phyloP scores from a whole-genome alignment of 2,797 vertebrate species.

The Schizopygopsis pylzovi region DNA sequence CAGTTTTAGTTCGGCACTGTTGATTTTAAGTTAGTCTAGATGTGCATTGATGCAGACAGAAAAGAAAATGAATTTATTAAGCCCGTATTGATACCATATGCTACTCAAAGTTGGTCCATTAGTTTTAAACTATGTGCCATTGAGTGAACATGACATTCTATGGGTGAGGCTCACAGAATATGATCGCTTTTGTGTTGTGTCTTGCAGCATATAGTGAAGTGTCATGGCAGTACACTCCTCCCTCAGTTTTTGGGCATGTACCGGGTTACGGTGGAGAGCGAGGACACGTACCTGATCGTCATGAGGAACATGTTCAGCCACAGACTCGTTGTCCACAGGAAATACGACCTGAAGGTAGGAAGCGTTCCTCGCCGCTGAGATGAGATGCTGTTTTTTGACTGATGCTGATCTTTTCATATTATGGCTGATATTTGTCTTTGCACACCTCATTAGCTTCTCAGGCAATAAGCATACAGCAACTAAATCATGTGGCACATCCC shows the following conservation, averaged over 20 bases:
- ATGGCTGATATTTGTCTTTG: slow-evolving; percentile 7
- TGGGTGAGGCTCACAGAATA: not conserved
- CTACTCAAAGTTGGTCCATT: not conserved
- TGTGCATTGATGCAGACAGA: not conserved
- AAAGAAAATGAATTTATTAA: slow-evolving; percentile 1
- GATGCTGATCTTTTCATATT: not conserved
- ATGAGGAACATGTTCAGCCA: slow-evolving; percentile 98
- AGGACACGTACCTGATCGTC: slow-evolving; percentile 92
- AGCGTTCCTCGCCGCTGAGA: not conserved
- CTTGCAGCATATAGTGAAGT: slow-evolving; percentile 91
- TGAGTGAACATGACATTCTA: not conserved
- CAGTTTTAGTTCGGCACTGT: not conserved
- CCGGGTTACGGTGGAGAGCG: slow-evolving; percentile 90
- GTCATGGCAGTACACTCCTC: slow-evolving; percentile 90
- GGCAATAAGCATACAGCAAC: not conserved
- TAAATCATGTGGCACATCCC: not conserved
- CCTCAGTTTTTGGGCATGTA: slow-evolving; percentile 97
- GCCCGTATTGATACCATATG: not conserved
- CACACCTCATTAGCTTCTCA: not conserved
- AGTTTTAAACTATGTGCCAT: not conserved
- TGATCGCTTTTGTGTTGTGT: slow-evolving; percentile 5
- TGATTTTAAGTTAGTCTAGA: not conserved
- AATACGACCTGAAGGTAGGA: slow-evolving; percentile 93
- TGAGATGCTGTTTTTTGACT: not conserved
- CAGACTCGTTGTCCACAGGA: slow-evolving; percentile 89